Conservation (phyloP, 2,113 vertebrate genomes). For the Ptychochromis oligacanthus region DNA sequence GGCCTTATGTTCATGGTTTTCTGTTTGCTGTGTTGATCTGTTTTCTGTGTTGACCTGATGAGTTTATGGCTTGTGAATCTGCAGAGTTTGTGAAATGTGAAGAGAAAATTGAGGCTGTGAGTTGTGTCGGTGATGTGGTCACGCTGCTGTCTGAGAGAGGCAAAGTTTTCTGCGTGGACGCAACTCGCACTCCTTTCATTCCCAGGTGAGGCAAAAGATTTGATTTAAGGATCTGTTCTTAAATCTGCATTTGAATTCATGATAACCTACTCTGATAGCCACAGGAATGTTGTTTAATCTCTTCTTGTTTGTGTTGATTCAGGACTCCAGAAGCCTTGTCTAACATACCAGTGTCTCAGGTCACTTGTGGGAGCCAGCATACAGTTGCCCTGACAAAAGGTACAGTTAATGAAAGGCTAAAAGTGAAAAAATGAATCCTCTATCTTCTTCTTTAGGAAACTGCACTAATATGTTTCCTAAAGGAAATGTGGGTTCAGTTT, state of each 20-base stretch:
- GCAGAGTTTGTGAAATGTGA: conserved; percentile 5
- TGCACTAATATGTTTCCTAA: too few relatives aligned
- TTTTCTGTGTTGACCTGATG: not conserved
- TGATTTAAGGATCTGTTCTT: not conserved
- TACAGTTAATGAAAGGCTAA: not conserved
- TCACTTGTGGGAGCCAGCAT: conserved; percentile 2
- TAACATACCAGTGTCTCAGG: not conserved
- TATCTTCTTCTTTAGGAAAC: too few relatives aligned
- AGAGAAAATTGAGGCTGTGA: not conserved
- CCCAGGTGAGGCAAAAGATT: not conserved
- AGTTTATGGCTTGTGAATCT: not conserved
- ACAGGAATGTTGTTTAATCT: not conserved
- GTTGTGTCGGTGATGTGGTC: conserved; percentile 1
- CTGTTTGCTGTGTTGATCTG: too few relatives aligned
- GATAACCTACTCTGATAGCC: too few relatives aligned
- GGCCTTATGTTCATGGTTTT: not conserved
- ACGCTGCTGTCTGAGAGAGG: not conserved
- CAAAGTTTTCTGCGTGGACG: not conserved
- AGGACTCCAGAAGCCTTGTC: not conserved
- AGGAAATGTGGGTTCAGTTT: too few relatives aligned
- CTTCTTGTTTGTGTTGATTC: not conserved
- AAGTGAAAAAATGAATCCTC: too few relatives aligned
- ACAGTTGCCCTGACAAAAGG: conserved; percentile 4
- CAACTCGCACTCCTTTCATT: not conserved
- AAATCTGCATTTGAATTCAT: too few relatives aligned